Percentiles rank a stretch among this genome's conserved stretches.
phyloP scores from a whole-genome alignment of 2,888 invertebrate genomes.

The Eupithecia pulchellata region DNA sequence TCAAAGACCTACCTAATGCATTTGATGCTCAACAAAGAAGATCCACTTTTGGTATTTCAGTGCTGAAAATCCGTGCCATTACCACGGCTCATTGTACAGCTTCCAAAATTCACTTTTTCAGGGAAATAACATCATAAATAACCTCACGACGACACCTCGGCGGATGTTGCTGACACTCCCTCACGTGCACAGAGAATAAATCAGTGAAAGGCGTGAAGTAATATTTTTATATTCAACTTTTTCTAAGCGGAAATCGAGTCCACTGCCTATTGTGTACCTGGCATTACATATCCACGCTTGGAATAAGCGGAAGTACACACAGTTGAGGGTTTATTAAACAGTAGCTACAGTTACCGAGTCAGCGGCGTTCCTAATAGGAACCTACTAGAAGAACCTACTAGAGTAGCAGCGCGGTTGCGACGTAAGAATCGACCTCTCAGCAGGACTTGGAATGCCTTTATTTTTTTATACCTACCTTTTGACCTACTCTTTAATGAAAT shows the following conservation, averaged over 20 bases:
- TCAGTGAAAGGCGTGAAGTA: conserved; percentile 59
- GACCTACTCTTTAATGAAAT: no score
- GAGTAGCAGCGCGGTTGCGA: no score
- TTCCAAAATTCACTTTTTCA: conserved; percentile 42
- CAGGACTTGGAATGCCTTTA: no score
- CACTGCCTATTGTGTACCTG: conserved; percentile 41
- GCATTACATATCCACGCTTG: conserved; percentile 24
- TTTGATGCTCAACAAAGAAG: background rate
- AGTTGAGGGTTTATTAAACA: background rate
- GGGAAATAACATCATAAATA: conserved; percentile 62
- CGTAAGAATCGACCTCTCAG: background rate
- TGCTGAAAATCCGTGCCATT: background rate
- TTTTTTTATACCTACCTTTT: no score
- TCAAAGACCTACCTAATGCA: background rate
- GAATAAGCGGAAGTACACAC: conserved; percentile 13
- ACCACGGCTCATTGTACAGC: conserved; percentile 32
- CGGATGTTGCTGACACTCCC: conserved; percentile 65
- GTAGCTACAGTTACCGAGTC: background rate
- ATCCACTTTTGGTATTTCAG: background rate
- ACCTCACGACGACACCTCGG: conserved; percentile 53
- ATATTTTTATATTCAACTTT: conserved; percentile 40
- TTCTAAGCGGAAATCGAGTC: conserved; percentile 43
- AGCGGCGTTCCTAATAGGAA: background rate
- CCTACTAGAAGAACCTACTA: no score
- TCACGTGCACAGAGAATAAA: conserved; percentile 63